A percentile compares a stretch with the other conserved stretches of the same genome.
Conservation (phyloP, 2,888 invertebrate species). For the Balanococcus diminutus region DNA sequence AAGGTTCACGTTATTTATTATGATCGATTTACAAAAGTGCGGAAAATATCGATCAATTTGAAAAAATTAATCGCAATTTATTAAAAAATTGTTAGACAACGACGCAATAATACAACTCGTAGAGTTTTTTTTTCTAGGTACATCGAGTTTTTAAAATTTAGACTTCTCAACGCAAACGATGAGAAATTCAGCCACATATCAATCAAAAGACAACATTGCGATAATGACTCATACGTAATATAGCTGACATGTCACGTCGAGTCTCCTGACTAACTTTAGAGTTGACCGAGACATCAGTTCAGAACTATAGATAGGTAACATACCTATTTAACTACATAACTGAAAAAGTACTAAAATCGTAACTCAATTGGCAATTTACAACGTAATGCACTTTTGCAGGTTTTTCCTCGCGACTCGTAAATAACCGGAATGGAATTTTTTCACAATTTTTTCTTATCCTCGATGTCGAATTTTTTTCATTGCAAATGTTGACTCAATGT, state of each 20-base stretch:
- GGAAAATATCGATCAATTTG: neutral
- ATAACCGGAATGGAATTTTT: neutral
- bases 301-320: neutral
- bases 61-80: neutral
- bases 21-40: neutral
- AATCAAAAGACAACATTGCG: neutral
- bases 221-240: neutral
- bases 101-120: too few relatives aligned
- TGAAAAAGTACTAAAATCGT: neutral
- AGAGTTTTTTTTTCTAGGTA: too few relatives aligned
- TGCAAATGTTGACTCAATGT: neutral
- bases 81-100: neutral
- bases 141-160: too few relatives aligned
- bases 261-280: neutral
- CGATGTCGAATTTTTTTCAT: neutral
- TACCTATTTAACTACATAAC: too few relatives aligned
- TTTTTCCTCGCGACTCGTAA: neutral
- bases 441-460: neutral
- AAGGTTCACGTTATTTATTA: neutral
- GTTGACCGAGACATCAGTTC: neutral
- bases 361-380: neutral
- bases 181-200: too few relatives aligned
- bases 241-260: too few relatives aligned
- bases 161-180: too few relatives aligned
- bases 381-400: neutral